Percentiles rank a stretch among this genome's conserved stretches.
These are phyloP conservation scores for Psilopsiagon aurifrons DNA, from an alignment of 2,113 vertebrate genomes.

Conservation along the genomic window DNA sequence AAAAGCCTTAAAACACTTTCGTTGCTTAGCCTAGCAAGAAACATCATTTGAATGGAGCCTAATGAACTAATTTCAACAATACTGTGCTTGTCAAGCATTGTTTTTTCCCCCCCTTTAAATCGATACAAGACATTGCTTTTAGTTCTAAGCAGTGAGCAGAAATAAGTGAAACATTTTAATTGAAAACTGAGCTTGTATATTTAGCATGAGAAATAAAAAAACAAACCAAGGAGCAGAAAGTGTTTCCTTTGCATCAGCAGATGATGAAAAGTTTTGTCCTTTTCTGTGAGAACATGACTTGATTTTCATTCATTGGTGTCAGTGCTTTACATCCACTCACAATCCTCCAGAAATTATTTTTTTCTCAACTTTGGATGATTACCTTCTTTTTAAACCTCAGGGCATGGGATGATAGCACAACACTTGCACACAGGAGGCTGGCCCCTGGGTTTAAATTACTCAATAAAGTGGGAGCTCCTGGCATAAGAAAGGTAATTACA, in stretches of 20 bases:
- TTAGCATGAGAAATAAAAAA: not conserved
- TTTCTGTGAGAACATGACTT: not conserved
- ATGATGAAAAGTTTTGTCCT: not conserved
- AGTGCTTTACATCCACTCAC: not conserved
- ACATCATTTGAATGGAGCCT: constrained; percentile 8
- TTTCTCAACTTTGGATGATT: not conserved
- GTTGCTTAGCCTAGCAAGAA: constrained; percentile 23
- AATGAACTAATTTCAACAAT: constrained; percentile 23
- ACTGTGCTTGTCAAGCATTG: not conserved
- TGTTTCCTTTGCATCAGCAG: not conserved
- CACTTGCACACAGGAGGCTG: not conserved
- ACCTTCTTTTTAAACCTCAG: not conserved
- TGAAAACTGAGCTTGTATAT: not conserved
- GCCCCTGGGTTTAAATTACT: not conserved
- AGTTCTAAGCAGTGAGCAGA: constrained; percentile 24
- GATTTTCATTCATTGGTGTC: not conserved
- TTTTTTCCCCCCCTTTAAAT: not conserved
- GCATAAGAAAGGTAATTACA: not conserved
- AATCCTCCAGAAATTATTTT: not conserved
- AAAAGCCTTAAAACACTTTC: constrained; percentile 26
- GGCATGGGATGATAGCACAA: not conserved
- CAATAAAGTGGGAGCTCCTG: not conserved
- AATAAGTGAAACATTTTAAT: constrained; percentile 49
- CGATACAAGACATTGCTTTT: constrained; percentile 1
- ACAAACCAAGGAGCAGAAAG: not conserved